Evolutionary conservation across 1,140 invertebrate species (phyloP).

Genomic region (Tetramorium alpestre): DNA sequence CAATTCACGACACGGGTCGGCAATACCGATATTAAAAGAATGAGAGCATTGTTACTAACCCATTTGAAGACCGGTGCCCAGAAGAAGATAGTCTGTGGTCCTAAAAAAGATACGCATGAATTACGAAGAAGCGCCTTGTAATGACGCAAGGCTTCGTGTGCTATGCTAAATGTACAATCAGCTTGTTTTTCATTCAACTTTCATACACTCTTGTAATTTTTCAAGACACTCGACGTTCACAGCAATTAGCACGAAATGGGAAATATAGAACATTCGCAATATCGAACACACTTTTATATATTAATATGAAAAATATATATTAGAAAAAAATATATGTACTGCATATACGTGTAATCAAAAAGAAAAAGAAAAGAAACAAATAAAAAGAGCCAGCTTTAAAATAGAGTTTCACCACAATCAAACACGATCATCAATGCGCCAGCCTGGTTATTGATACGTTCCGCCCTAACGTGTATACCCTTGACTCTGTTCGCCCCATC

Average conservation of each 20-base stretch:
- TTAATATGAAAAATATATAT: neutral
- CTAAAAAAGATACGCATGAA: slow-evolving; percentile 85
- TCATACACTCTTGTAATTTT: neutral
- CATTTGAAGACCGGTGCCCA: slow-evolving; percentile 98
- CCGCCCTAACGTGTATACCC: neutral
- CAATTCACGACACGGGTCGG: neutral
- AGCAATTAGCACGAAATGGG: neutral
- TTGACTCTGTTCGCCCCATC: neutral
- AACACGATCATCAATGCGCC: slow-evolving; percentile 1
- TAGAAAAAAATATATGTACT: neutral
- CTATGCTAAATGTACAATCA: neutral
- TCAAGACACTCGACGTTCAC: neutral
- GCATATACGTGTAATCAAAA: too few relatives aligned
- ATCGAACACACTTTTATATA: neutral
- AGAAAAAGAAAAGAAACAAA: neutral
- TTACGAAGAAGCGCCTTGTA: neutral
- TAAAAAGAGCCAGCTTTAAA: neutral
- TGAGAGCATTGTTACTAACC: slow-evolving; percentile 88
- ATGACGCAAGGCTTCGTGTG: neutral
- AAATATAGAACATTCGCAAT: neutral
- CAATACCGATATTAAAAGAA: neutral
- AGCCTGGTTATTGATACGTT: neutral
- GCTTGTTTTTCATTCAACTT: neutral
- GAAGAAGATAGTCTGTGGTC: slow-evolving; percentile 98
- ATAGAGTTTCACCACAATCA: neutral